Evolutionary conservation across 2,113 vertebrate species (phyloP), one percentile per base, ranked within the genome.

Genomic region (Trematomus loennbergii): DNA sequence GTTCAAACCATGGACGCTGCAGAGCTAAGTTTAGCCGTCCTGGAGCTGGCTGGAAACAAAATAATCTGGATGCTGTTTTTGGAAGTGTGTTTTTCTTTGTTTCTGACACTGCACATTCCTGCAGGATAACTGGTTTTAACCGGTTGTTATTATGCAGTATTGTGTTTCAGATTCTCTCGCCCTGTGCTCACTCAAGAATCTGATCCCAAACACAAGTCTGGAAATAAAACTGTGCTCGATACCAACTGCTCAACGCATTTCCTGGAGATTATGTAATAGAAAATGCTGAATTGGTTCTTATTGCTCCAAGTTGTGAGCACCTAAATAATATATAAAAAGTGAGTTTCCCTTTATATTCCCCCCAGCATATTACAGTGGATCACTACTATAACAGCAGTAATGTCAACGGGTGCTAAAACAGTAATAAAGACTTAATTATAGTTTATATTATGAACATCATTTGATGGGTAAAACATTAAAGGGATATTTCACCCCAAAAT

Each of bases 31-130:
- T 90, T 92, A 90, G 87, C 67, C 16, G 45, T 63, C 53, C 84
- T 76, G 43, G 63, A 78, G 43, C 33, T 69, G 70, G 54, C 82
- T 72, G 75, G 83, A 90, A 92, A 72, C 78, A 50, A 91, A 91
- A 89, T 80, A 74, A 83, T 82, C 78, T 49, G 1, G 8, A 46
- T 78, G 79, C 88, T 88, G 84, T 90, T 91, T n/a, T 90, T 91
- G 83, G 88, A 84, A 70, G n/a, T 79, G 73, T 86, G 64, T 82
- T 85, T 85, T 82, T 83, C 75, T 81, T 75, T 82, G 71, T 90
- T 88, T 91, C 92, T 92, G 91, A 92, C 84, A 0, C 85, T 73
- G 91, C 90, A 92, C 88, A 92, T 93, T 94, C 90, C 89, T 78
- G 82, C 64, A 3, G 89, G 81, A 94, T 87, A 90, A 81, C 82